These are phyloP conservation scores for Mesorhabditis spiculigera DNA, from an alignment of 2,888 invertebrate genomes.

Conservation along the genomic window DNA sequence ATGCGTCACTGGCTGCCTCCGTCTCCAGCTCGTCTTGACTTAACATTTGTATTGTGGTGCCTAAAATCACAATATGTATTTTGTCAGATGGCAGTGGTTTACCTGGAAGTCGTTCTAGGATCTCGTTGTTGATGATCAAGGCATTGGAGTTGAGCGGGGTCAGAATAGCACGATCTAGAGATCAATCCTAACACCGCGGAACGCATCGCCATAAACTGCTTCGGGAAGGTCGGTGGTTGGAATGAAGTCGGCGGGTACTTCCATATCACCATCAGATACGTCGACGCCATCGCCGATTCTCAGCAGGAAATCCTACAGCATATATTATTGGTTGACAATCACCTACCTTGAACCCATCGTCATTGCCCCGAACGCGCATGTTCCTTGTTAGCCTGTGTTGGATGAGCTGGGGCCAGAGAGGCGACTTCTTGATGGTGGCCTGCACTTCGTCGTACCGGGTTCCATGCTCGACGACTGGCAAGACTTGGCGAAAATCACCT, in stretches of 20 bases:
- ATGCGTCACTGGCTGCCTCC: neutral
- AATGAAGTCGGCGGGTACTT: neutral
- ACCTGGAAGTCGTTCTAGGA: neutral
- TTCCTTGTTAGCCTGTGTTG: slow-evolving; percentile 8
- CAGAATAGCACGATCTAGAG: slow-evolving; percentile 7
- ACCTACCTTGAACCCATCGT: neutral
- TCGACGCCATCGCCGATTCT: neutral
- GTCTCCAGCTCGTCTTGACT: neutral
- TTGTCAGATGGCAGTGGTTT: neutral
- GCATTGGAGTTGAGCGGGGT: slow-evolving; percentile 10
- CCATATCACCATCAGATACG: neutral
- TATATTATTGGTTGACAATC: too few species aligned
- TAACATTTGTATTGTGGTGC: too few species aligned
- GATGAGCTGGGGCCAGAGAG: slow-evolving; percentile 11
- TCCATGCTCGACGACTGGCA: slow-evolving; percentile 18
- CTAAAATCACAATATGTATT: neutral
- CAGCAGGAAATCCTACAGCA: neutral
- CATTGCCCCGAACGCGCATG: neutral
- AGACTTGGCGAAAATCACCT: slow-evolving; percentile 22
- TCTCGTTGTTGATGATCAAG: slow-evolving; percentile 9
- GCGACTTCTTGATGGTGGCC: slow-evolving; percentile 13
- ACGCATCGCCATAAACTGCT: neutral
- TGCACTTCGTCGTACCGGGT: slow-evolving; percentile 8
- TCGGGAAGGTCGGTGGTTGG: neutral
- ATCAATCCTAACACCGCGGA: slow-evolving; percentile 1